phyloP scores from a whole-genome alignment of 2,113 vertebrate genomes.

The Arizona elegans region DNA sequence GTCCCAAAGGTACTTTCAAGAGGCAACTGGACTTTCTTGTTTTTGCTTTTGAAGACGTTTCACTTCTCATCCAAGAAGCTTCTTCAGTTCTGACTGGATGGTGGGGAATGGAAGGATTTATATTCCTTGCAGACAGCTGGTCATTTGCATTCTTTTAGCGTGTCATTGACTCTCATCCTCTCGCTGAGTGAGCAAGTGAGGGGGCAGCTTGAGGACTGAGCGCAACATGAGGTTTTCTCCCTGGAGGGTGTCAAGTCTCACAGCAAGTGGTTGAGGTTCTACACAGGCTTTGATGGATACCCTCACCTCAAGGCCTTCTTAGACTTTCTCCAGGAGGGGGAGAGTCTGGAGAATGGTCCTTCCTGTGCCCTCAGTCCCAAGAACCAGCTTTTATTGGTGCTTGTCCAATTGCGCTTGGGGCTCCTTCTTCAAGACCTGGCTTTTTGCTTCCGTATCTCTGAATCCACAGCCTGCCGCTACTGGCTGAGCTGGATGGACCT shows the following conservation, averaged over 20 bases:
- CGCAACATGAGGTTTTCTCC: slow-evolving; percentile 1
- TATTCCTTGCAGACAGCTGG: too few relatives aligned
- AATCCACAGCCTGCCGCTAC: slow-evolving; percentile 54
- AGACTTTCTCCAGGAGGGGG: slow-evolving; percentile 35
- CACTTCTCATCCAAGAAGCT: too few relatives aligned
- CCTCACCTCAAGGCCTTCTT: slow-evolving; percentile 38
- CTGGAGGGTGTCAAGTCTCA: slow-evolving; percentile 21
- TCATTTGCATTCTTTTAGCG: too few relatives aligned
- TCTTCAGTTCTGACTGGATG: too few relatives aligned
- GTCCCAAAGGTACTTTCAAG: too few relatives aligned
- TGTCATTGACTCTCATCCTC: neutral
- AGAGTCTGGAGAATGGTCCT: neutral
- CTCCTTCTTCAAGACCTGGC: slow-evolving; percentile 55
- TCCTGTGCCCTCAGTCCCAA: neutral
- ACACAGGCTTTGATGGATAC: slow-evolving; percentile 44
- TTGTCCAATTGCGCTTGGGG: slow-evolving; percentile 50
- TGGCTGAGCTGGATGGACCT: slow-evolving; percentile 52
- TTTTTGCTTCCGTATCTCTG: slow-evolving; percentile 50
- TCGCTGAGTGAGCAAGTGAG: slow-evolving; percentile 34
- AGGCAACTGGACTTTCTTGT: too few relatives aligned
- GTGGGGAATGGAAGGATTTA: too few relatives aligned
- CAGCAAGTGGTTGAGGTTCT: slow-evolving; percentile 46
- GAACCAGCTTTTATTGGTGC: slow-evolving; percentile 47
- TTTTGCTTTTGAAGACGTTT: too few relatives aligned
- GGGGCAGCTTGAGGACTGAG: neutral